Conservation (phyloP, 2,888 invertebrate species). For the Minunthozetes semirufus region DNA sequence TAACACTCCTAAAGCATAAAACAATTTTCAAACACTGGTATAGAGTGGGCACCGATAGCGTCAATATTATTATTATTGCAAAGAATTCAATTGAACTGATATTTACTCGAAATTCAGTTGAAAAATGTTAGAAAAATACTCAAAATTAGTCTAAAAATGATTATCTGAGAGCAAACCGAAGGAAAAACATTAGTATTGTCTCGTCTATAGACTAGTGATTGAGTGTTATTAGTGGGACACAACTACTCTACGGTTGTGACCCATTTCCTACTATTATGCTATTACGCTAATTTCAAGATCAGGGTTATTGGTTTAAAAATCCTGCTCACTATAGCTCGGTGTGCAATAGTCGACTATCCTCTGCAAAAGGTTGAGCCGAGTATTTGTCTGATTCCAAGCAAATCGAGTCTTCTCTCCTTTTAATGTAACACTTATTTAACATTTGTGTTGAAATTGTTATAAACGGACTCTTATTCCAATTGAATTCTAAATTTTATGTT, state of each 20-base stretch:
- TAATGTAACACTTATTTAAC: background rate
- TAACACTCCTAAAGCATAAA: background rate
- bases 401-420: background rate
- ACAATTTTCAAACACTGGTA: background rate
- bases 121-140: background rate
- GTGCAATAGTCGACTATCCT: background rate
- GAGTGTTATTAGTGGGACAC: conserved; percentile 21
- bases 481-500: too few relatives aligned
- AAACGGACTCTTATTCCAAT: too few relatives aligned
- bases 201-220: conserved; percentile 24
- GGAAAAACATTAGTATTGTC: conserved; percentile 12
- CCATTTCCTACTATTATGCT: conserved; percentile 29
- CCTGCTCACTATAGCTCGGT: conserved; percentile 10
- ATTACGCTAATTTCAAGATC: conserved; percentile 28
- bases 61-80: background rate
- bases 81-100: background rate
- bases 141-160: background rate
- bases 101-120: background rate
- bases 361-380: background rate
- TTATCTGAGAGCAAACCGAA: background rate
- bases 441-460: background rate
- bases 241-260: conserved; percentile 23
- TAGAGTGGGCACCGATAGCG: background rate
- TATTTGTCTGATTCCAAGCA: background rate
- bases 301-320: conserved; percentile 30